These are phyloP conservation scores for Lumbricus terrestris DNA, from an alignment of 2,888 invertebrate species.

Conservation along the genomic window DNA sequence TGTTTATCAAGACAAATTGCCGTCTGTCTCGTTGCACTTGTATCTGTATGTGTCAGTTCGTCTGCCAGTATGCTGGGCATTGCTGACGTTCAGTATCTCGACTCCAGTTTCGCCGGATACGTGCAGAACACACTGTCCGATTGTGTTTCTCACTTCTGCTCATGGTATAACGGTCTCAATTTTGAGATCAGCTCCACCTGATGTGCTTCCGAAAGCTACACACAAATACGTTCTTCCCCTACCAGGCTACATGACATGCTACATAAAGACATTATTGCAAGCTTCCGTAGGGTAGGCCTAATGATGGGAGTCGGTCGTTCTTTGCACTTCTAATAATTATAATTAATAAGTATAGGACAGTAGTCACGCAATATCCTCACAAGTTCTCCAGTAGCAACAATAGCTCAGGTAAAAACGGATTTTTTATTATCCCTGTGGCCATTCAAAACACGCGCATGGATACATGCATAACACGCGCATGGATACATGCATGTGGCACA, in stretches of 20 bases:
- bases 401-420: neutral
- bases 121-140: neutral
- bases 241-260: too few species aligned
- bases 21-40: neutral
- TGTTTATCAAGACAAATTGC: neutral
- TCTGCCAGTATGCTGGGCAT: neutral
- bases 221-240: neutral
- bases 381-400: neutral
- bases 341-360: too few species aligned
- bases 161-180: neutral
- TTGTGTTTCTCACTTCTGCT: neutral
- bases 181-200: neutral
- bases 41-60: neutral
- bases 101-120: neutral
- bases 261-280: neutral
- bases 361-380: neutral
- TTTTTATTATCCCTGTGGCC: too few species aligned
- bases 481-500: neutral
- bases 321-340: too few species aligned
- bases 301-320: neutral
- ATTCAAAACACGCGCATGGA: neutral
- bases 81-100: too few species aligned
- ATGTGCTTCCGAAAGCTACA: neutral
- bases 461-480: neutral
- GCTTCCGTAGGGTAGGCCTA: neutral